phyloP scores from a whole-genome alignment of 2,888 invertebrate genomes.

The Meteorus cinctellus region DNA sequence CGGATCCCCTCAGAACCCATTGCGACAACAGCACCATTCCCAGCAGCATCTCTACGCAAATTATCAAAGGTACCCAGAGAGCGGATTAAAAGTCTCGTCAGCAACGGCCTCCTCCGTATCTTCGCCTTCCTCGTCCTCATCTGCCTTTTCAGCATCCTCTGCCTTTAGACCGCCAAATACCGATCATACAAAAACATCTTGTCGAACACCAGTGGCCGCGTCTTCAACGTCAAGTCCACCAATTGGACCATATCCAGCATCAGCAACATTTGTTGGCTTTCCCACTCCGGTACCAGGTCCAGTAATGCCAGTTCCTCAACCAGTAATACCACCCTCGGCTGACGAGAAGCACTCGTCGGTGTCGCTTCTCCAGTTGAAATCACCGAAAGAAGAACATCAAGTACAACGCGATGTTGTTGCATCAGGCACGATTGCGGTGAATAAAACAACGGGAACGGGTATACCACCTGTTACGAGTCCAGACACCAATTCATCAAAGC shows the following conservation, averaged over 20 bases:
- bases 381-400: conserved; percentile 70
- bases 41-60: conserved; percentile 72
- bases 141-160: conserved; percentile 83
- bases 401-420: conserved; percentile 59
- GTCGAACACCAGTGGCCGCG: conserved; percentile 61
- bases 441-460: conserved; percentile 61
- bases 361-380: conserved; percentile 74
- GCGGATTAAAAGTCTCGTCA: conserved; percentile 72
- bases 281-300: conserved; percentile 74
- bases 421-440: conserved; percentile 53
- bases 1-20: conserved; percentile 56
- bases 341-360: conserved; percentile 74
- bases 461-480: conserved; percentile 72
- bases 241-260: conserved; percentile 80
- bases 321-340: conserved; percentile 61
- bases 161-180: conserved; percentile 85
- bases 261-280: conserved; percentile 84
- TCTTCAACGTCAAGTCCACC: conserved; percentile 70
- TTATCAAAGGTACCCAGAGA: conserved; percentile 75
- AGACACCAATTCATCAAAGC: conserved; percentile 79
- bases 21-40: conserved; percentile 55
- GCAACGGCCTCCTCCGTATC: conserved; percentile 75
- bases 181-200: conserved; percentile 78
- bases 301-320: conserved; percentile 66
- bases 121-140: conserved; percentile 59